phyloP scores from a whole-genome alignment of 2,888 invertebrate species.

The Copidosoma aretas region DNA sequence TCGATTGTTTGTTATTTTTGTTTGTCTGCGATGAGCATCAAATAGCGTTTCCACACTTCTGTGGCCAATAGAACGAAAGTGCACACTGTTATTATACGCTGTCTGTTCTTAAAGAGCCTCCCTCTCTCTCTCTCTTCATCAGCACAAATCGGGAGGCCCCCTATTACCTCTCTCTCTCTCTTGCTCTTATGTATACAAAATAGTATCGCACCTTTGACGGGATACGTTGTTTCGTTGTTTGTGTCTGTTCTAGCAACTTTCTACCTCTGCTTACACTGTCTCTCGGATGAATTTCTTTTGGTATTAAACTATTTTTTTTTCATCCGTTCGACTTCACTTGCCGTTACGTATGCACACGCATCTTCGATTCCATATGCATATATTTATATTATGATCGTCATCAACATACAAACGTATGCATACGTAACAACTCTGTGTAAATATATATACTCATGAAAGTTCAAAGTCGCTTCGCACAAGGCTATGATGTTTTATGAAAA shows the following conservation, averaged over 20 bases:
- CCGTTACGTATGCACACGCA: background rate
- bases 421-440: no score
- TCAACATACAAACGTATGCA: no score
- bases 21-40: no score
- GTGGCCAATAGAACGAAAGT: slow-evolving; percentile 13
- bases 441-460: no score
- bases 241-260: slow-evolving; percentile 53
- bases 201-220: slow-evolving; percentile 45
- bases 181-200: slow-evolving; percentile 31
- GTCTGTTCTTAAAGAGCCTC: slow-evolving; percentile 23
- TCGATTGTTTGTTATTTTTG: slow-evolving; percentile 18
- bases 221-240: slow-evolving; percentile 44
- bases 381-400: no score
- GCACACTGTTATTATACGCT: background rate
- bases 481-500: no score
- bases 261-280: slow-evolving; percentile 50
- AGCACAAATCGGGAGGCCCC: slow-evolving; percentile 36
- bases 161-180: slow-evolving; percentile 35
- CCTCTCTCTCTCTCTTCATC: slow-evolving; percentile 32
- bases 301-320: slow-evolving; percentile 21
- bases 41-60: slow-evolving; percentile 15
- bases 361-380: background rate
- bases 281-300: slow-evolving; percentile 41
- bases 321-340: background rate
- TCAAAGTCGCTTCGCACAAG: no score